Conservation (phyloP, 2,113 vertebrate species). For the Merops nubicus region DNA sequence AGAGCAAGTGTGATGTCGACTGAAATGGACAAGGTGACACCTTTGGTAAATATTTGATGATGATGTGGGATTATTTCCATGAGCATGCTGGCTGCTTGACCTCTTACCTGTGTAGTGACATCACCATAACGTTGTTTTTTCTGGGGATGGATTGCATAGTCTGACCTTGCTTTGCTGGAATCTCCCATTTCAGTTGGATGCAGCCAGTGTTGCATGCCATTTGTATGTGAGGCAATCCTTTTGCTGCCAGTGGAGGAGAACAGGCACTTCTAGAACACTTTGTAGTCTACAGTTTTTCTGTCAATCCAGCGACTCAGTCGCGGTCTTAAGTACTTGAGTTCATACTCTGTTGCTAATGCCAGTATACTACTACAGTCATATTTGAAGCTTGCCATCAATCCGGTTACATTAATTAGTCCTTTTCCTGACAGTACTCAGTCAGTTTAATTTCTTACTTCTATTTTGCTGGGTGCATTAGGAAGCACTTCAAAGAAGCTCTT, state of each 20-base stretch:
- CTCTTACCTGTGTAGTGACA: neutral
- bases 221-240: neutral
- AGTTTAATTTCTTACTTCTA: neutral
- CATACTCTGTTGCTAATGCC: neutral
- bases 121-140: neutral
- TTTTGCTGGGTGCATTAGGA: neutral
- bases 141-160: neutral
- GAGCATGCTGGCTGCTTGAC: neutral
- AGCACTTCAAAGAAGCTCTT: neutral
- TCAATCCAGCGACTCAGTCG: neutral
- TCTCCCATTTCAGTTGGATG: neutral
- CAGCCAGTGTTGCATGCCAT: accelerated
- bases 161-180: neutral
- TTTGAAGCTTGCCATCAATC: neutral
- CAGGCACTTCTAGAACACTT: neutral
- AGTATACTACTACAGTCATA: neutral
- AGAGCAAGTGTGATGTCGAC: neutral
- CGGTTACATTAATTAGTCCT: neutral
- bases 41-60: neutral
- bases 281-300: neutral
- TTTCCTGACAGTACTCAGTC: neutral
- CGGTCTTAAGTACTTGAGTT: neutral
- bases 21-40: neutral
- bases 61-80: neutral
- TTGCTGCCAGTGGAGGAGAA: neutral